Evolutionary conservation across 2,797 vertebrate species (phyloP).

Genomic region (Gymnodraco acuticeps): DNA sequence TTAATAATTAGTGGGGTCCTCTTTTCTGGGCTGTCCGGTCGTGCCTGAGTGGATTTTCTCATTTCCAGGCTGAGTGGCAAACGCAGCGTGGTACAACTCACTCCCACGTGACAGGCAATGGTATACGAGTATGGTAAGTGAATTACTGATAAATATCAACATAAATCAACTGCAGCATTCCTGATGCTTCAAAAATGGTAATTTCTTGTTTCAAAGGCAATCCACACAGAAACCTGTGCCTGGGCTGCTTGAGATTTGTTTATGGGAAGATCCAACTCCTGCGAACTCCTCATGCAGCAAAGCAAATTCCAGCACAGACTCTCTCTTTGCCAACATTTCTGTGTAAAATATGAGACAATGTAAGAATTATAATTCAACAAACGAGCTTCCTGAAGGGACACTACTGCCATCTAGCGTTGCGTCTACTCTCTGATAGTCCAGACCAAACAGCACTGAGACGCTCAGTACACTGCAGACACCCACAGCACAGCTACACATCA

Average conservation of each 20-base stretch:
- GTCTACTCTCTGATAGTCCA: background rate
- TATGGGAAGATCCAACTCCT: conserved; percentile 8
- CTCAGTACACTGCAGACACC: conserved; percentile 27
- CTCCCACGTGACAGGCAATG: conserved; percentile 44
- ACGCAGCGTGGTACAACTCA: conserved; percentile 40
- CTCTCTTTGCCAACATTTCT: conserved; percentile 5
- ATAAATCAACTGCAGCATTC: conserved; percentile 25
- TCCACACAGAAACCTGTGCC: background rate
- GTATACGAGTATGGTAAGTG: conserved; percentile 5
- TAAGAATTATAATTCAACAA: background rate
- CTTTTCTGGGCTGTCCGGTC: conserved; percentile 59
- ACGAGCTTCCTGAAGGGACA: conserved; percentile 36
- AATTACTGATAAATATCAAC: conserved; percentile 40
- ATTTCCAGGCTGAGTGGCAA: conserved; percentile 72
- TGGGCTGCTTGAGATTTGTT: background rate
- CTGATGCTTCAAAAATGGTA: background rate
- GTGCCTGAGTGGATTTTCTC: conserved; percentile 76
- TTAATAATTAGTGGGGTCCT: conserved; percentile 64
- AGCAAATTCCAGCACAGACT: background rate
- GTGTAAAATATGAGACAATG: conserved; percentile 1
- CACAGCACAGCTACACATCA: conserved; percentile 36
- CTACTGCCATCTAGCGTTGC: conserved; percentile 64
- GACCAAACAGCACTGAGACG: background rate
- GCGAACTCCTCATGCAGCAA: background rate
- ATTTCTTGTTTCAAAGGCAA: background rate